Base-by-base conservation (phyloP, 2,113 vertebrate species). In the Orycteropus afer region DNA sequence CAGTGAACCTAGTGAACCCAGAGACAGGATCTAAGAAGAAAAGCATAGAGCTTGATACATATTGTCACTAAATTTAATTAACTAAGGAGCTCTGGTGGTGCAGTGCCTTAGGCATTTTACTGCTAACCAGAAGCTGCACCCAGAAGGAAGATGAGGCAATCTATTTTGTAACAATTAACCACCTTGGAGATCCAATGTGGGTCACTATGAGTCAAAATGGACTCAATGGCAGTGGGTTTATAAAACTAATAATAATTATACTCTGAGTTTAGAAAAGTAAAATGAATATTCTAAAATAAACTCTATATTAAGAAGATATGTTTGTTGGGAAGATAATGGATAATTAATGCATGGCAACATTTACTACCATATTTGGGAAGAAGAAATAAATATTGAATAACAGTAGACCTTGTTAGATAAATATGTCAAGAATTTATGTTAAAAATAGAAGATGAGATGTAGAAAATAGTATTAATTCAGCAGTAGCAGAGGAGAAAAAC, bases 391-490 rank as follows among this genome's bases (percentile, higher is more conserved):
- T 79, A 86, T 10, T 65, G 2, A 93, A 29, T 89, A 76, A 84
- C 13, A 61, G 32, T 34, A 61, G 32, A 81, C 12, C 61, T 81
- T 59, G 7, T 90, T 86, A 67, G 13, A 37, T 51, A 91, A 89
- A 63, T 74, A 79, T 37, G 2, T 37, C 12, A 89, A 27, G 22
- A 29, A 81, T 53, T 77, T 92, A 53, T 74, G 55, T 42, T 91
- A 57, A 87, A 73, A 91, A 9, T 59, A 77, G 34, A 73, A 82
- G 4, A 55, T 25, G 25, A 22, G 12, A 69, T 96, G 1, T 17
- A 63, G 49, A 90, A 57, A 93, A 83, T 59, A 59, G 2, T 83
- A 80, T 78, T 86, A 69, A 78, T 47, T 89, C 77, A 82, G 69
- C n/a, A 86, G 49, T 40, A 77, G 7, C 45, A 76, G 15, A 7